Conservation (phyloP, 2,797 vertebrate genomes). For the Danionella dracula region DNA sequence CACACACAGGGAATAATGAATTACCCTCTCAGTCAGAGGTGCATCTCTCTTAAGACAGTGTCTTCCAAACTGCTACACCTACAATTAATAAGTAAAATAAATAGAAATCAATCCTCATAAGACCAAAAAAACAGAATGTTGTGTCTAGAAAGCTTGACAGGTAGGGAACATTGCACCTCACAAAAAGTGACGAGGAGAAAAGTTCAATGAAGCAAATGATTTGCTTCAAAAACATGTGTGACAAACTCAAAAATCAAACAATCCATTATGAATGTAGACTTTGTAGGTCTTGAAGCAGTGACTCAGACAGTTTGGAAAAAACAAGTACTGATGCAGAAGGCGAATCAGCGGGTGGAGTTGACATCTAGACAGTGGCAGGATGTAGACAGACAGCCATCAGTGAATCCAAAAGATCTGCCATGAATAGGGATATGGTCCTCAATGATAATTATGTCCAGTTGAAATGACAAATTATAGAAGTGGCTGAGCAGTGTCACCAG, state of each 20-base stretch:
- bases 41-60: slow-evolving; percentile 19
- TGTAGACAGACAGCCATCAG: slow-evolving; percentile 2
- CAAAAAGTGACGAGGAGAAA: slow-evolving; percentile 8
- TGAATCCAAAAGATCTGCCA: neutral
- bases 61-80: slow-evolving; percentile 38
- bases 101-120: neutral
- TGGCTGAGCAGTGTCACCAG: neutral
- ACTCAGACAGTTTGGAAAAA: slow-evolving; percentile 54
- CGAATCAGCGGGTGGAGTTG: slow-evolving; percentile 6
- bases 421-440: slow-evolving; percentile 3
- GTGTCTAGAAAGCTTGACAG: slow-evolving; percentile 25
- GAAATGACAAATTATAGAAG: slow-evolving; percentile 14
- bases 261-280: slow-evolving; percentile 14
- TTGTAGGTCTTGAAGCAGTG: slow-evolving; percentile 39
- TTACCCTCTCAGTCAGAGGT: slow-evolving; percentile 38
- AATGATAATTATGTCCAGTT: neutral
- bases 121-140: neutral
- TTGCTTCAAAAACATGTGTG: slow-evolving; percentile 23
- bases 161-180: neutral
- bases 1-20: slow-evolving; percentile 58
- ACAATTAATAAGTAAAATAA: slow-evolving; percentile 2
- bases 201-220: slow-evolving; percentile 31
- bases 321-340: slow-evolving; percentile 4
- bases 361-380: slow-evolving; percentile 19
- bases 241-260: slow-evolving; percentile 18